Conservation (phyloP, 2,113 vertebrate species). For the Cairina moschata region DNA sequence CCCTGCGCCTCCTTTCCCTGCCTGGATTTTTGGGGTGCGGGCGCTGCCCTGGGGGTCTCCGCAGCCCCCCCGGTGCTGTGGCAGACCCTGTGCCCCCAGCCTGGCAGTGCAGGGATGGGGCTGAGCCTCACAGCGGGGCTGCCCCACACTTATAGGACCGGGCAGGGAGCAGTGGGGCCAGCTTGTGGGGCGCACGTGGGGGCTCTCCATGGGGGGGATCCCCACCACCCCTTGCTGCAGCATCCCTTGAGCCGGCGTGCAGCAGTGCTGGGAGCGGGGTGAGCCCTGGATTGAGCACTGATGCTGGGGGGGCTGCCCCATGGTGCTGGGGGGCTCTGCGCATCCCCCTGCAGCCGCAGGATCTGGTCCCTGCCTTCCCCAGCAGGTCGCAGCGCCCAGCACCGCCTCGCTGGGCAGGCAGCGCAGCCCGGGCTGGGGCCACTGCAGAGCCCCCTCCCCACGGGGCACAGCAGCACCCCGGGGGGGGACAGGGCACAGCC, state of each 20-base stretch:
- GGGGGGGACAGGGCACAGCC: fast-evolving
- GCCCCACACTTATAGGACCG: too few species aligned
- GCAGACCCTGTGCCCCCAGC: background rate
- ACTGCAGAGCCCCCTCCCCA: background rate
- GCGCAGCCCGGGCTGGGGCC: too few species aligned
- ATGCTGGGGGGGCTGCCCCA: too few species aligned
- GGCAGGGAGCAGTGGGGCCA: fast-evolving
- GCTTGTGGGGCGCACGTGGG: background rate
- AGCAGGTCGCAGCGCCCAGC: too few species aligned
- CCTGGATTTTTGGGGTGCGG: background rate
- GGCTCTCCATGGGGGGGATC: background rate
- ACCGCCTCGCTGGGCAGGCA: too few species aligned
- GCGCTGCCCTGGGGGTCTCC: fast-evolving
- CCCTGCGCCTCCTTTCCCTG: background rate
- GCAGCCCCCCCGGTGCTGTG: background rate
- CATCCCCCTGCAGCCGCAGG: too few species aligned
- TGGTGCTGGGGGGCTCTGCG: too few species aligned
- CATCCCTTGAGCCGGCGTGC: background rate
- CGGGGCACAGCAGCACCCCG: background rate
- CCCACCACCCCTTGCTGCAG: fast-evolving
- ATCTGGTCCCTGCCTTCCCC: too few species aligned
- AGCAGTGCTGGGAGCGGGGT: background rate
- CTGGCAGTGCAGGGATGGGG: background rate
- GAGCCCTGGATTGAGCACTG: background rate
- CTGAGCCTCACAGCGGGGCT: background rate